phyloP scores from a whole-genome alignment of 2,888 invertebrate genomes.

The Caenorhabditis uteleia region DNA sequence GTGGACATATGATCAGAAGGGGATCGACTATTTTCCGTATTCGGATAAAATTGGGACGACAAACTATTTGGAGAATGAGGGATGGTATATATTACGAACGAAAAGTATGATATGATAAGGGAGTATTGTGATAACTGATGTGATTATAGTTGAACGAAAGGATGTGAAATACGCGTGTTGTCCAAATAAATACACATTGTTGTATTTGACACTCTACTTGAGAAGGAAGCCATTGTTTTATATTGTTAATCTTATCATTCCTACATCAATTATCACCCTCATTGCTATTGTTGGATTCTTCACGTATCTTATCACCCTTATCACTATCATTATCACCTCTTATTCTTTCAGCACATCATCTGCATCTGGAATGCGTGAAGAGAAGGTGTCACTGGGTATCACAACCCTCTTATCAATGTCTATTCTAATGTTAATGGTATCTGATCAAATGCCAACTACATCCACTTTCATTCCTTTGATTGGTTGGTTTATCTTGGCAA shows the following conservation, averaged over 20 bases:
- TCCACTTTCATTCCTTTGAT: conserved; percentile 73
- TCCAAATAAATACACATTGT: conserved; percentile 68
- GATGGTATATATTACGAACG: conserved; percentile 66
- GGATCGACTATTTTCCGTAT: conserved; percentile 67
- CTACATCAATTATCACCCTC: conserved; percentile 68
- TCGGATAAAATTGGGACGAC: conserved; percentile 64
- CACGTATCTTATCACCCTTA: conserved; percentile 69
- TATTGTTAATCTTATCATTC: conserved; percentile 68
- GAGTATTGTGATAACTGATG: too few relatives aligned
- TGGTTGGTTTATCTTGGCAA: conserved; percentile 73
- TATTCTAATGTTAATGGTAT: conserved; percentile 72
- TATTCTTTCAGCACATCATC: conserved; percentile 69
- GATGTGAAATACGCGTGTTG: conserved; percentile 69
- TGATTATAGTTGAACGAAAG: conserved; percentile 53
- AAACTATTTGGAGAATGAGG: conserved; percentile 68
- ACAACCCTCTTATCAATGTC: conserved; percentile 72
- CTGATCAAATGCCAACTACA: conserved; percentile 73
- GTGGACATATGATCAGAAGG: conserved; percentile 68
- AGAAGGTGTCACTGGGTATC: conserved; percentile 73
- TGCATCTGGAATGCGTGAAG: conserved; percentile 70
- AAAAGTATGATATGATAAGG: conserved; percentile 49
- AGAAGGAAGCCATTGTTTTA: conserved; percentile 68
- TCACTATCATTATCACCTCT: too few relatives aligned
- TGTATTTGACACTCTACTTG: conserved; percentile 62
- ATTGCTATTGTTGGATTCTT: conserved; percentile 70